phyloP scores from a whole-genome alignment of 2,888 invertebrate species.

The Agrotis exclamationis region DNA sequence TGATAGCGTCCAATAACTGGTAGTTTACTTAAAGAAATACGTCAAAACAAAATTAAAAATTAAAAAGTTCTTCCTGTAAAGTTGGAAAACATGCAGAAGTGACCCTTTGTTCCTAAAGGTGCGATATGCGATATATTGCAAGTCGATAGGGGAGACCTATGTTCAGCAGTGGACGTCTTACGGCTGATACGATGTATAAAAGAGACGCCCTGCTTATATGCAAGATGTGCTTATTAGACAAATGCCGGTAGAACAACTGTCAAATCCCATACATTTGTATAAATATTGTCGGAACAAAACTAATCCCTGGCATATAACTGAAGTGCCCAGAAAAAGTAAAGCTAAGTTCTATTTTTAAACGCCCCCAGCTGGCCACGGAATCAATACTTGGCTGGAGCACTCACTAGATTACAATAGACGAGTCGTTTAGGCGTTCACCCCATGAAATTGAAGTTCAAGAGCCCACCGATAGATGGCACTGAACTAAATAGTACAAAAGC shows the following conservation, averaged over 20 bases:
- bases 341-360: constrained; percentile 50
- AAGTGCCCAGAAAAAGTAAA: constrained; percentile 14
- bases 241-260: not conserved
- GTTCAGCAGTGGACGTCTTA: too few relatives aligned
- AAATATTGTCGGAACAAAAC: not conserved
- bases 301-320: not conserved
- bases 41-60: too few relatives aligned
- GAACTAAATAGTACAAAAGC: constrained; percentile 68
- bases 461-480: constrained; percentile 79
- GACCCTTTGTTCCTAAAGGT: too few relatives aligned
- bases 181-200: too few relatives aligned
- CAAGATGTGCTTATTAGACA: not conserved
- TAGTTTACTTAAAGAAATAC: too few relatives aligned
- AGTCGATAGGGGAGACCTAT: too few relatives aligned
- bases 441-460: constrained; percentile 56
- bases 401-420: constrained; percentile 36
- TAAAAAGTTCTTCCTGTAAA: too few relatives aligned
- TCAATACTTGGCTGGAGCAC: constrained; percentile 50
- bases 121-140: too few relatives aligned
- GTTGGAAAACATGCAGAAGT: too few relatives aligned
- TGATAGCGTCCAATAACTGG: too few relatives aligned
- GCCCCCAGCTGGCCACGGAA: constrained; percentile 24
- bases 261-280: not conserved
- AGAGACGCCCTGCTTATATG: too few relatives aligned
- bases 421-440: constrained; percentile 55